Evolutionary conservation across 2,888 invertebrate species (phyloP).

Genomic region (Oscheius sp.): DNA sequence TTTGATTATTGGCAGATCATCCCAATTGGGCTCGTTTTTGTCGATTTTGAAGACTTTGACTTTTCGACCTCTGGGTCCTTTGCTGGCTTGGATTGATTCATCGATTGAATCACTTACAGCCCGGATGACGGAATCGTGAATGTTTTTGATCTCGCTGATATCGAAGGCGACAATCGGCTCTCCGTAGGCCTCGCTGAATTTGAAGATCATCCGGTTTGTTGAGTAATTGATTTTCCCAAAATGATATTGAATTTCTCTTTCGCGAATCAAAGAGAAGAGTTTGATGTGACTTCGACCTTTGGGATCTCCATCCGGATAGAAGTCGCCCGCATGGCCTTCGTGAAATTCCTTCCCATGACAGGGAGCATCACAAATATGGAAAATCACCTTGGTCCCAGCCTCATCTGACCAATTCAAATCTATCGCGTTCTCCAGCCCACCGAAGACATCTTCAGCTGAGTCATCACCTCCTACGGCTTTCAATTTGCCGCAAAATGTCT

Average conservation of each 20-base stretch:
- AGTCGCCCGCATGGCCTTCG: not conserved
- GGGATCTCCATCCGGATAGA: slow-evolving; percentile 32
- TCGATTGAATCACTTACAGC: slow-evolving; percentile 21
- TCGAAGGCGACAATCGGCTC: slow-evolving; percentile 32
- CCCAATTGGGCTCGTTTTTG: slow-evolving; percentile 1
- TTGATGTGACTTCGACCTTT: not conserved
- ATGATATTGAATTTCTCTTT: slow-evolving; percentile 28
- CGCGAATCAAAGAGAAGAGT: slow-evolving; percentile 7
- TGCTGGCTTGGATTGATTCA: slow-evolving; percentile 2
- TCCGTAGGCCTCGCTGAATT: slow-evolving; percentile 28
- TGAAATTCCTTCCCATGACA: slow-evolving; percentile 28
- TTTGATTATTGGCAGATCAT: not conserved
- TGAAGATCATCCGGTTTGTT: slow-evolving; percentile 32
- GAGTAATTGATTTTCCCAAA: slow-evolving; percentile 31
- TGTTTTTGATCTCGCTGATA: slow-evolving; percentile 21
- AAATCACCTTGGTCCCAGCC: slow-evolving; percentile 9
- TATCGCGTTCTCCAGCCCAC: slow-evolving; percentile 23
- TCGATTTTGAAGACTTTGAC: not conserved
- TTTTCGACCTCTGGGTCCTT: not conserved
- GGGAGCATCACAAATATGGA: slow-evolving; percentile 29
- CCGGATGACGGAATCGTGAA: slow-evolving; percentile 24
- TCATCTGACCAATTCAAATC: slow-evolving; percentile 20
- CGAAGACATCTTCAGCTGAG: slow-evolving; percentile 30
- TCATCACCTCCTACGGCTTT: not conserved
- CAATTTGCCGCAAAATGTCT: not conserved